Evolutionary conservation across 2,113 vertebrate genomes (phyloP), one percentile per base, ranked within the genome.

Genomic region (Entomyzon cyanotis): DNA sequence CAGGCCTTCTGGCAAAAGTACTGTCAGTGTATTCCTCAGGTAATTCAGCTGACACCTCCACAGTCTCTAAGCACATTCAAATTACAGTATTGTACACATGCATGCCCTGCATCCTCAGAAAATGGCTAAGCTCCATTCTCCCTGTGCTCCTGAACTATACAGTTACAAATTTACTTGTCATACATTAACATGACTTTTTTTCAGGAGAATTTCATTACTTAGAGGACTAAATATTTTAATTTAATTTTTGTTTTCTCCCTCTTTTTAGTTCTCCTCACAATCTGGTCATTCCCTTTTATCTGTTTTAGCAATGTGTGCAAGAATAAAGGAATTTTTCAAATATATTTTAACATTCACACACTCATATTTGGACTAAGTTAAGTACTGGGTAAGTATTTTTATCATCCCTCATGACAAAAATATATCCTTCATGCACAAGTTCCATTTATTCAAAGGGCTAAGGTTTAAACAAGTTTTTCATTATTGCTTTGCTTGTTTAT

Each of bases 401-500:
- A 86, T 22, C 44, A 88, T 74, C 70, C 52, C 58, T 95, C 18
- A 69, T 17, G 37, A 90, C 47, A 82, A 92, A 94, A 91, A 90
- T 46, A 87, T 19, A 97, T 49, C 49, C 42, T 68, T 77, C 79
- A 47, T 22, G 67, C 52, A 90, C 20, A 65, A 81, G 75, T 60
- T 81, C 35, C 39, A 80, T 78, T 67, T 84, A 76, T 70, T 95
- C 75, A 79, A 75, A 88, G 31, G 30, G 44, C 31, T 82, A 84
- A 84, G 17, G 10, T 52, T 90, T 71, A 75, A 95, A 79, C 28
- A 93, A 82, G 70, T 63, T 94, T 95, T 93, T 93, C 52, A 81
- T 90, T 96, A 90, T 55, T 95, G 52, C 83, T 88, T 81, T 89
- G 73, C 56, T 84, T 89, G 83, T 90, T 88, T 87, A 55, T 88